Evolutionary conservation across 92 coral and sea anemone species (phyloP), one percentile per base, ranked within the genome.

Genomic region (Parazoanthus atlanticus): DNA sequence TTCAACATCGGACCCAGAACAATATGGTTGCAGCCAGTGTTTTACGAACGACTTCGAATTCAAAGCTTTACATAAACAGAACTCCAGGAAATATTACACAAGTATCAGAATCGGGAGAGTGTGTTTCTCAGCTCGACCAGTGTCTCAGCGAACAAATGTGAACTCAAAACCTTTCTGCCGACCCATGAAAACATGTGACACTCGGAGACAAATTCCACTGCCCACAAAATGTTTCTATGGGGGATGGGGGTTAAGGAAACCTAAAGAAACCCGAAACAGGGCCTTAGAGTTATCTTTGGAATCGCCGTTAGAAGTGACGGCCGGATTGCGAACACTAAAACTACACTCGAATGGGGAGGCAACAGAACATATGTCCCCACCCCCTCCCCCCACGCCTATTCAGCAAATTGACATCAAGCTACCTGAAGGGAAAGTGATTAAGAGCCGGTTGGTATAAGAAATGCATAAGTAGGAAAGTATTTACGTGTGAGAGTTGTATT

Each of bases 321-420:
- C 86, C 25, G 90, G 93, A n/a, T 85, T 94, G n/a, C 77, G 90
- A 82, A 87, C 97, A 19, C 90, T 92, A 6, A 91, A 85, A 40
- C 86, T 94, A 1, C 89, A 88, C 19, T 77, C 95, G 10, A 43
- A 79, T 71, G 49, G 11, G 9, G 49, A 74, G 12, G 54, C 74
- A 67, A 32, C 43, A 23, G 88, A 69, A 74, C 28, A 23, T 21
- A 21, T 21, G 1, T 76, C 64, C n/a, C 93, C 95, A 30, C 90
- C 94, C n/a, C 94, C 98, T 81, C 94, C 95, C 23, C 94, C 98
- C 76, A 94, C 98, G 78, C 98, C 98, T 23, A 87, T 94, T 76
- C 95, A 91, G 88, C 95, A 94, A 88, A 93, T 93, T 56, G 92
- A 93, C 89, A 91, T 94, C 61, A 93, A 90, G 79, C 90, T 93